Evolutionary conservation across 2,113 vertebrate species (phyloP).

Genomic region (Phylloscopus trochilus): DNA sequence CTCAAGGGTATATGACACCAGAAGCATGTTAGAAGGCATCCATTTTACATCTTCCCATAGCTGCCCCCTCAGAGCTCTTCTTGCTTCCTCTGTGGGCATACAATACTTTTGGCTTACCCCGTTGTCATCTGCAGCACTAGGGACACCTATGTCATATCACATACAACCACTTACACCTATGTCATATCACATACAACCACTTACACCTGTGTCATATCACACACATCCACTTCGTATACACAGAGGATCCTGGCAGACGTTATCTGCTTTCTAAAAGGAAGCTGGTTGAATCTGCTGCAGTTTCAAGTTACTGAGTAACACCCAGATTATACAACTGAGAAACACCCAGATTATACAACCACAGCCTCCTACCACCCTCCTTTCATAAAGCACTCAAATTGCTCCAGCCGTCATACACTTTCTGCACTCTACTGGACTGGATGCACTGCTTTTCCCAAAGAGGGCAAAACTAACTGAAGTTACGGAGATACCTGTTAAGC

Average conservation of each 20-base stretch:
- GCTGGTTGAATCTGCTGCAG: neutral
- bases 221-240: neutral
- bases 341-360: neutral
- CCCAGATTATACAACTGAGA: neutral
- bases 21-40: neutral
- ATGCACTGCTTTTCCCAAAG: neutral
- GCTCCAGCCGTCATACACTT: rapidly evolving
- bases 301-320: neutral
- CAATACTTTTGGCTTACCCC: neutral
- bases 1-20: neutral
- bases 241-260: neutral
- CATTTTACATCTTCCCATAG: neutral
- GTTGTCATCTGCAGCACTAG: neutral
- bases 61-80: neutral
- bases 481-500: neutral
- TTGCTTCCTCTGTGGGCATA: neutral
- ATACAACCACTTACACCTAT: neutral
- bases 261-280: neutral
- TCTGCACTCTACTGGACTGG: neutral
- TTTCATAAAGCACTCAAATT: neutral
- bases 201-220: neutral
- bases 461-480: neutral
- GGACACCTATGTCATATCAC: neutral
- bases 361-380: neutral
- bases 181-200: neutral